Evolutionary conservation across 2,113 vertebrate species (phyloP), one percentile per base, ranked within the genome.

Genomic region (Coptodon bakossiorum): DNA sequence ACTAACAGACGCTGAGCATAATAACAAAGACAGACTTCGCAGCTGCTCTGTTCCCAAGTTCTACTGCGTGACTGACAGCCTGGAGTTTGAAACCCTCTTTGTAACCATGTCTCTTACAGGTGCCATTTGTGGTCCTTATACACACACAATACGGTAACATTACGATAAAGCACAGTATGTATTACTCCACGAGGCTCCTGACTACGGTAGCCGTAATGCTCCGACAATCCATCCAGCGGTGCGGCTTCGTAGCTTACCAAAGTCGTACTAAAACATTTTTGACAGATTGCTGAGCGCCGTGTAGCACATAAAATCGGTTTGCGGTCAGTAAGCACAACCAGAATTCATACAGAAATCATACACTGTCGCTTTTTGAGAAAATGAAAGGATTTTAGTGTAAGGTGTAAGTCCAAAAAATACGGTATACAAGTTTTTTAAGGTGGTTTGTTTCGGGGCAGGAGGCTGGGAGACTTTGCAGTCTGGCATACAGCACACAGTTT

Each of bases 251-350:
- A 29, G 56, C 13, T 57, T 0, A 57, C 0, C 56, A 59, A 59
- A 59, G 27, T 2, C 1, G 0, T 57, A 57, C 22, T 1, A 0
- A 56, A 56, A 56, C 54, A 14, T 14, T 56, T 56, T 0, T 16
- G 56, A 29, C 56, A 59, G 27, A 59, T 59, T 0, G 0, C 27
- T 31, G 56, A 59, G 7, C 1, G 56, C 14, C 5, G 27, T 59
- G 56, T 0, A 27, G 1, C 27, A 1, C 27, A 31, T 59, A 9
- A 59, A 31, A 59, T 59, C 5, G 0, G 56, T 31, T 59, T 0
- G 27, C 0, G 0, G 56, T 3, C 56, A 31, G 56, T 59, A 0
- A 31, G 1, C 56, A 59, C 56, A 59, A 59, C 56, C 14, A 59
- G 14, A 0, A 59, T 1, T 59, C 27, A 0, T 9, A 0, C 56